Percentiles rank a stretch among this genome's conserved stretches.
Evolutionary conservation across 1,140 invertebrate species (phyloP).

Genomic region (Polypedilum pembai): DNA sequence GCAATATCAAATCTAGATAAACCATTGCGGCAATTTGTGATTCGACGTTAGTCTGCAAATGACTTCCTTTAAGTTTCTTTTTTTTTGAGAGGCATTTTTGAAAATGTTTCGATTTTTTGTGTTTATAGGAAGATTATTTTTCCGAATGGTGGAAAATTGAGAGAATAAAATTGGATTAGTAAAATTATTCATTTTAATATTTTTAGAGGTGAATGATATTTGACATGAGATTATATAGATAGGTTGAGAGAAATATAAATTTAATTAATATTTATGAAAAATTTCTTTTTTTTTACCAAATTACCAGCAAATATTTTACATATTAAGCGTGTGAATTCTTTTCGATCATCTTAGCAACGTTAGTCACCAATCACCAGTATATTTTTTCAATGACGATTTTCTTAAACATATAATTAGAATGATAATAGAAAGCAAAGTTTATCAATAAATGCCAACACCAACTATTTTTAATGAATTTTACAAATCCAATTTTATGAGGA

Average conservation of each 20-base stretch:
- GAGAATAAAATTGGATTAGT: conserved; percentile 31
- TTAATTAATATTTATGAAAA: background rate
- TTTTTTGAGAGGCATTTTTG: conserved; percentile 21
- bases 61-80: conserved; percentile 44
- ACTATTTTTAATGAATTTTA: background rate
- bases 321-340: no score
- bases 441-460: background rate
- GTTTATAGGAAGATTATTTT: conserved; percentile 30
- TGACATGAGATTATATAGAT: background rate
- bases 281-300: no score
- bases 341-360: background rate
- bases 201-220: background rate
- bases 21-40: conserved; percentile 86
- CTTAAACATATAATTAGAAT: background rate
- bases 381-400: background rate
- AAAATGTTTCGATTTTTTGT: conserved; percentile 44
- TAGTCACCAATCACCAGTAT: background rate
- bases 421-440: background rate
- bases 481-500: conserved; percentile 23
- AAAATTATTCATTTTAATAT: conserved; percentile 20
- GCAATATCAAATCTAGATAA: conserved; percentile 82
- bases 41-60: conserved; percentile 65
- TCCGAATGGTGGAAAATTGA: conserved; percentile 38
- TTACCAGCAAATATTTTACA: no score
- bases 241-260: background rate